Evolutionary conservation across 2,113 vertebrate genomes (phyloP), one percentile per base, ranked within the genome.

Genomic region (Macheiramphus alcinus): DNA sequence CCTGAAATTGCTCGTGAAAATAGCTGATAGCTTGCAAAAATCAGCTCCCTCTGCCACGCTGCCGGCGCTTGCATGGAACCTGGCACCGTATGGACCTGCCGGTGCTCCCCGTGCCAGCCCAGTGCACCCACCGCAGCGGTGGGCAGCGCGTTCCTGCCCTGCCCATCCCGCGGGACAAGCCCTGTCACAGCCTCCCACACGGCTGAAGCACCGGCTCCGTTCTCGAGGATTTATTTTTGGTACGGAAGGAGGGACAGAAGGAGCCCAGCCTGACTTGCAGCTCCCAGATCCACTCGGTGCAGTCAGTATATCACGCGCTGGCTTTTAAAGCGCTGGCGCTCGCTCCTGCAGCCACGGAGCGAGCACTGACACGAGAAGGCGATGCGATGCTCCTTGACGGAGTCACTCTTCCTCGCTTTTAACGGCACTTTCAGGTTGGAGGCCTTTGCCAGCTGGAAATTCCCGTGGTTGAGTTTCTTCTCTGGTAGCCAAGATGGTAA

Each of bases 141-240:
- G 6, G 40, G 86, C 42, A 73, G 25, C 3, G 10, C 21, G 42
- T 40, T 25, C 38, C 43, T 26, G 65, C 50, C 68, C 53, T n/a
- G 55, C 43, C 72, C 82, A 17, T 21, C 67, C 56, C 29, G 5
- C 3, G 32, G 80, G 73, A 90, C 34, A 29, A 72, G 47, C 68
- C 52, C 63, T n/a, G 58, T 12, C 23, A 14, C 82, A 72, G 73
- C 38, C 53, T 81, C 74, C 78, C 47, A 32, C 0, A 0, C 1
- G 26, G 72, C 45, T 21, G 18, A 62, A 71, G 45, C 75, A 52
- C 15, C 7, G 1, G 45, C 15, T 80, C 62, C 0, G 0, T 5
- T 48, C 62, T 31, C n/a, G 7, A 80, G 32, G 10, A 32, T 70
- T 89, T 70, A 71, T 80, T 86, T 66, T 27, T 74, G 80, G 56